phyloP scores from a whole-genome alignment of 2,888 invertebrate species.

The Tineola bisselliella region DNA sequence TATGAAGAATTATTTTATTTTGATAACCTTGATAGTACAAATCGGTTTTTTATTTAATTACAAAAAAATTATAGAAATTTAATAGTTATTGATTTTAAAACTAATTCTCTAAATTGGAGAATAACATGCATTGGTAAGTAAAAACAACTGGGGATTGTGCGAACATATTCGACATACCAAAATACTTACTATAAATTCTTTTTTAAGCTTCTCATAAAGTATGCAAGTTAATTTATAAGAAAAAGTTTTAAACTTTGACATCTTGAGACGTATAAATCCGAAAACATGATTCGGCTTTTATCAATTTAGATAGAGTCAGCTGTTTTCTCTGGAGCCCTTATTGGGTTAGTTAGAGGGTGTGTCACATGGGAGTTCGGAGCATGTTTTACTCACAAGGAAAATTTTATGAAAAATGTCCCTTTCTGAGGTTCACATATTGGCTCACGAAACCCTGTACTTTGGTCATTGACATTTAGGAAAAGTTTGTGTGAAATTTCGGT shows the following conservation, averaged over 20 bases:
- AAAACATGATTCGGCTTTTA: constrained; percentile 3
- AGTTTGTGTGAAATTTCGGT: background rate
- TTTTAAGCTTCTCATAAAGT: background rate
- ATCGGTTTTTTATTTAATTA: too few species aligned
- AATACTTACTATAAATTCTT: too few species aligned
- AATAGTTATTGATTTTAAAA: too few species aligned
- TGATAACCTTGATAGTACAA: too few species aligned
- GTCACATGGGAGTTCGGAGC: constrained; percentile 15
- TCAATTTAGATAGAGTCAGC: constrained; percentile 12
- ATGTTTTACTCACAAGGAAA: constrained; percentile 3
- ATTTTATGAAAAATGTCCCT: constrained; percentile 16
- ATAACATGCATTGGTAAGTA: too few species aligned
- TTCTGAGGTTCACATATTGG: constrained; percentile 2
- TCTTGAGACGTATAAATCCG: background rate
- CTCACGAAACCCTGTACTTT: constrained; percentile 17
- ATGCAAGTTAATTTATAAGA: background rate
- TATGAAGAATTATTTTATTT: too few species aligned
- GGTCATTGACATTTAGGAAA: constrained; percentile 11
- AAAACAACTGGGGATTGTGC: too few species aligned
- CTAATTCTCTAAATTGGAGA: too few species aligned
- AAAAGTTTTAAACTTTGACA: background rate
- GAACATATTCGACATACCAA: too few species aligned
- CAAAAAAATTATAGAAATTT: too few species aligned
- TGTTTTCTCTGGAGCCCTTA: constrained; percentile 13
- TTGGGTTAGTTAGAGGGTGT: constrained; percentile 13